These are phyloP conservation scores for Tachina fera DNA, from an alignment of 2,888 invertebrate genomes.

Conservation along the genomic window DNA sequence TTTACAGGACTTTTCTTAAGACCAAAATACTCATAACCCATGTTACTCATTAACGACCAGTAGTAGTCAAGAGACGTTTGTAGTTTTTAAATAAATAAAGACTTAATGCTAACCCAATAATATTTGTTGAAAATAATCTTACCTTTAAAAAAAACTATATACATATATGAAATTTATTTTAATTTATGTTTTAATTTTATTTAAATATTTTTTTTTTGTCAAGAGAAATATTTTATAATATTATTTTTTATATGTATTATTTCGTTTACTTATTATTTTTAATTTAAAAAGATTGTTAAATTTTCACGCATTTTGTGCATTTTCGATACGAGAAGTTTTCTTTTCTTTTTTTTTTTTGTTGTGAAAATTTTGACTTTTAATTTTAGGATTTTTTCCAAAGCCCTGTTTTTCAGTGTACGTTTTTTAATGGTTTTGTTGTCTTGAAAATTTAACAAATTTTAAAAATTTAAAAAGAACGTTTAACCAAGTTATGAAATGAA, in stretches of 20 bases:
- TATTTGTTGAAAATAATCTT: constrained; percentile 41
- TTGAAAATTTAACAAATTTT: constrained; percentile 68
- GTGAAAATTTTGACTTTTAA: constrained; percentile 42
- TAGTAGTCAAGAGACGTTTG: constrained; percentile 51
- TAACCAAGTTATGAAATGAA: constrained; percentile 65
- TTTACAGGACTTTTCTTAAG: constrained; percentile 24
- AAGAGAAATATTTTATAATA: constrained; percentile 2
- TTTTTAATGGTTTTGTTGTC: constrained; percentile 69
- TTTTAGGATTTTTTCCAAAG: constrained; percentile 56
- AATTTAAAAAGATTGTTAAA: constrained; percentile 65
- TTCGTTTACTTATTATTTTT: constrained; percentile 16
- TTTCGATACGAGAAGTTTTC: constrained; percentile 68
- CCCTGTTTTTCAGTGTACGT: constrained; percentile 65
- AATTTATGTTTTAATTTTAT: constrained; percentile 17
- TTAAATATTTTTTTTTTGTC: constrained; percentile 17
- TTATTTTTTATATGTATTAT: constrained; percentile 20
- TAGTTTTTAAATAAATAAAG: constrained; percentile 44
- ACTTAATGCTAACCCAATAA: constrained; percentile 32
- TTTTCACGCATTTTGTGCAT: constrained; percentile 72
- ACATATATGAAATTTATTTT: constrained; percentile 24
- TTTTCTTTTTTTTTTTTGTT: constrained; percentile 38
- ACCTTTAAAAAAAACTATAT: constrained; percentile 18
- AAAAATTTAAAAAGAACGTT: constrained; percentile 58
- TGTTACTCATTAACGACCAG: constrained; percentile 37
- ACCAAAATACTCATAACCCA: constrained; percentile 44